Base-by-base conservation (phyloP, 92 coral and sea anemone species). In the Galaxea fascicularis region DNA sequence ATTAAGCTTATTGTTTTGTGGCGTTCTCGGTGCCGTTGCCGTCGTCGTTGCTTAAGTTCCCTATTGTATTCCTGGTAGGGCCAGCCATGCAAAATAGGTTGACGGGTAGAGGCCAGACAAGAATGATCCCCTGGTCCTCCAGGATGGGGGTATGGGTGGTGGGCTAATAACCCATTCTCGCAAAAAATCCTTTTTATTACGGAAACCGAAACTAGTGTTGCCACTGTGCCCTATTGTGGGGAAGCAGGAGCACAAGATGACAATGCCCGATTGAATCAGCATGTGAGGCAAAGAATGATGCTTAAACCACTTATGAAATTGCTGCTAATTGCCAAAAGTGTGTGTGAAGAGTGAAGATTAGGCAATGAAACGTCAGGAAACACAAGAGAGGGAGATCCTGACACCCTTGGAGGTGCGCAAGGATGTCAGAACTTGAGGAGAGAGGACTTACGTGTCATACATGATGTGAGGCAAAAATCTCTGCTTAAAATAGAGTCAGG, bases 71-170 rank as follows among this genome's bases (percentile, higher is more conserved):
- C 60, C 81, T 53, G 65, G 81, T 24, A 76, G 81, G 81, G 52
- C 66, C 39, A 76, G 53, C 81, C 68, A 76, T 39, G 81, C 66
- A 24, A 65, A 65, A 58, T 53, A 20, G 79, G 10, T 74, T 41
- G 16, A 52, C 16, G 79, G 79, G 63, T 74, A 46, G 60, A 74
- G 59, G 65, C 63, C 78, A 45, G 56, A 45, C 60, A 62, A 73
- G 35, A 26, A 66, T 26, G 31, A 77, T 16, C 46, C 15, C 82
- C 82, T 59, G 53, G 82, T 27, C 82, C 66, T 77, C 71, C 70
- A 77, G 71, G 82, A 54, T 77, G 72, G 82, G 82, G 69, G 82
- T 58, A n/a, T 77, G 82, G 72, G 83, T 73, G 83, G 67, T 41
- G 72, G 83, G 83, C 74, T 21, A 54, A 78, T 69, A 78, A 78